Evolutionary conservation across 37 sponge, comb jelly and placozoan genomes (phyloP), one percentile per base, ranked within the genome.

Genomic region (Axinella damicornis): DNA sequence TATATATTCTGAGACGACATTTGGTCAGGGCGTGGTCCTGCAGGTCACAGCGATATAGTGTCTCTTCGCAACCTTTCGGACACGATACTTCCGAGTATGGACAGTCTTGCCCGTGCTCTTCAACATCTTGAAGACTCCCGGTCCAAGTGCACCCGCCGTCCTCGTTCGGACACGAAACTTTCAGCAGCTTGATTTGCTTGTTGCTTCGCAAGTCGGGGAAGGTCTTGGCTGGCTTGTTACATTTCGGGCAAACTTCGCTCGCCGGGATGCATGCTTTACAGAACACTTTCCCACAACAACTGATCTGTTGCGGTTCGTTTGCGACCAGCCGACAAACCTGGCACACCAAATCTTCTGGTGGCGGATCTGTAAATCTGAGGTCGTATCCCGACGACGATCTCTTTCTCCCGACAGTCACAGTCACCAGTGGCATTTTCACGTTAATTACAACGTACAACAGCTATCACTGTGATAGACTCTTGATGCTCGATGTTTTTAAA

Each of bases 261-360:
- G 27, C 53, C 30, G 40, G 68, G 57, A 81, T 46, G 60, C 82
- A 81, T 11, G 19, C 20, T 33, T 36, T 1, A 38, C 82, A 81
- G 71, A 62, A 81, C 2, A 81, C 36, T 22, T 81, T 81, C 22
- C 82, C 82, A 69, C 82, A 81, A 40, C 82, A 81, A 1, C 34
- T 41, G 38, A 61, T 71, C 71, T 81, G 82, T 4, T 64, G 46
- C 16, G 80, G 67, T 17, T 79, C 67, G 34, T 34, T 6, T 24
- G 80, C 80, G n/a, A 79, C 66, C 21, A 37, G 40, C 21, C 39
- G 46, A 32, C 80, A 79, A 15, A 79, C 40, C 25, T 53, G 39
- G 35, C 80, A 79, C 34, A 79, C 68, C 67, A 79, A 39, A 39
- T 64, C 67, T 15, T 61, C 61, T 20, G 80, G 80, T 4, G 68